phyloP scores from a whole-genome alignment of 2,113 vertebrate species.

The Mobula birostris region DNA sequence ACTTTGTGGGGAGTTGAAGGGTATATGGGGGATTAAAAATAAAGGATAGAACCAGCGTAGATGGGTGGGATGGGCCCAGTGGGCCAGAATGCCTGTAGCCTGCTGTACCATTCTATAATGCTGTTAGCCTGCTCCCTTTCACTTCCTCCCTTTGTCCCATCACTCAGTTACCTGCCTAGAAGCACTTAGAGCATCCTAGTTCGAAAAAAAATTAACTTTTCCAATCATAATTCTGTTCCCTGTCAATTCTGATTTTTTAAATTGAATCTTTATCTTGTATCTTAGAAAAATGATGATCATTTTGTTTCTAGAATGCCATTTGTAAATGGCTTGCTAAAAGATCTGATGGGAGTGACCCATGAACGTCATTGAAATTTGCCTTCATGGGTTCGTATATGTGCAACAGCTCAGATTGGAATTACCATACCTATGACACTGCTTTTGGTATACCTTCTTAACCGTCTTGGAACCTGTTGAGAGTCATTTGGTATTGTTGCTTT shows the following conservation, averaged over 20 bases:
- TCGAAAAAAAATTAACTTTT: no score
- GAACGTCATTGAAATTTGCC: not conserved
- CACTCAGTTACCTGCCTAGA: no score
- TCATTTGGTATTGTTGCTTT: not conserved
- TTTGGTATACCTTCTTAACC: not conserved
- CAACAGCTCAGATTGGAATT: slow-evolving; percentile 43
- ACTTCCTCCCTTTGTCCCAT: no score
- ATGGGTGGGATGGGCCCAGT: no score
- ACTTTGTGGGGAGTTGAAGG: no score
- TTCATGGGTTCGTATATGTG: not conserved
- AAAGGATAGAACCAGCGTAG: no score
- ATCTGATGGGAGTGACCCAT: not conserved
- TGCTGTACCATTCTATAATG: no score
- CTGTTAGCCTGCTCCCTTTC: no score
- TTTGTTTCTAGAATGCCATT: not conserved
- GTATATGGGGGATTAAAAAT: no score
- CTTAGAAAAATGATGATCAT: not conserved
- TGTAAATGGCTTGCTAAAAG: not conserved
- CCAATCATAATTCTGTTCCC: no score
- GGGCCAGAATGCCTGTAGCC: no score
- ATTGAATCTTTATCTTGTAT: not conserved
- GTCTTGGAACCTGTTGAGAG: not conserved
- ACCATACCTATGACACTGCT: slow-evolving; percentile 9
- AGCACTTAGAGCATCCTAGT: no score
- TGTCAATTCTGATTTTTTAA: not conserved